These are phyloP conservation scores for Tiliacea citrago DNA, from an alignment of 2,888 invertebrate species.

Conservation along the genomic window DNA sequence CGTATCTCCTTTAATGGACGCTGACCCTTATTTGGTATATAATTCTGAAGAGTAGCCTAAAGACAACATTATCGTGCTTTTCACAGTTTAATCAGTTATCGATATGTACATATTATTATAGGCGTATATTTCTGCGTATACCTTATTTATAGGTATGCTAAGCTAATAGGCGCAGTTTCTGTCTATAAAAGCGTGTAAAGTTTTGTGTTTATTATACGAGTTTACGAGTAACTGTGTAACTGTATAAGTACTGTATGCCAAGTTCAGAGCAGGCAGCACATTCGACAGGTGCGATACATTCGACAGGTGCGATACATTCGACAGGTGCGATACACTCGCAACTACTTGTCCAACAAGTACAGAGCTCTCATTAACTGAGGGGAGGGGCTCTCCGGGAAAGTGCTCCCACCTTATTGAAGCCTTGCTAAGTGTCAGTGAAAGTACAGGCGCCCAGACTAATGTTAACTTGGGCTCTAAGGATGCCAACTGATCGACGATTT, in stretches of 20 bases:
- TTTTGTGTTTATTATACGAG: neutral
- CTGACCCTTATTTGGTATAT: neutral
- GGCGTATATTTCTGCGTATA: neutral
- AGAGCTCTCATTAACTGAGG: neutral
- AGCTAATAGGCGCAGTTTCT: neutral
- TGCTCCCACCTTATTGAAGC: constrained; percentile 1
- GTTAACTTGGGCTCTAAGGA: neutral
- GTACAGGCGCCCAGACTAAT: neutral
- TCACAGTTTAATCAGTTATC: neutral
- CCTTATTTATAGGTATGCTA: neutral
- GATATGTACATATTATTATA: neutral
- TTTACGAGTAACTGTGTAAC: neutral
- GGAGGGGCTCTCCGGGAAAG: constrained; percentile 21
- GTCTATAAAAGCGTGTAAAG: neutral
- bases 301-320: neutral
- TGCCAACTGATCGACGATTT: neutral
- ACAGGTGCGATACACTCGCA: neutral
- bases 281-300: neutral
- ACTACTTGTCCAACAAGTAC: neutral
- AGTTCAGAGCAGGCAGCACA: neutral
- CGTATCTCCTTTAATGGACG: no score
- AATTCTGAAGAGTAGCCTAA: neutral
- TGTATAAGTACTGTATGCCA: no score
- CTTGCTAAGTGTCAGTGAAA: constrained; percentile 29
- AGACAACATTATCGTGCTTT: neutral